phyloP scores from a whole-genome alignment of 2,888 invertebrate genomes.

The Brenthis ino region DNA sequence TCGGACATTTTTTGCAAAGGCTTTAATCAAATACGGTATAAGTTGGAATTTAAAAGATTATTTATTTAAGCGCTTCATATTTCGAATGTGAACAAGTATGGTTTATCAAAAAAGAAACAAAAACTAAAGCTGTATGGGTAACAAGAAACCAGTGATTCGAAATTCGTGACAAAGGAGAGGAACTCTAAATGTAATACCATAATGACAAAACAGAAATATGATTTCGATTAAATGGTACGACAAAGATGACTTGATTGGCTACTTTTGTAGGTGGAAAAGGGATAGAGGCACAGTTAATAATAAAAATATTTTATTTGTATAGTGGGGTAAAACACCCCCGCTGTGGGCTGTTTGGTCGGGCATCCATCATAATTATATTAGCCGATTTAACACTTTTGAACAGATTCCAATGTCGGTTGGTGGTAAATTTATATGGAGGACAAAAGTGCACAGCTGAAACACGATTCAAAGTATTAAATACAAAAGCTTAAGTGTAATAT shows the following conservation, averaged over 20 bases:
- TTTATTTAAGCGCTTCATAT: constrained; percentile 55
- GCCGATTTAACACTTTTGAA: constrained; percentile 83
- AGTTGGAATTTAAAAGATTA: constrained; percentile 30
- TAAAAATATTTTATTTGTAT: constrained; percentile 82
- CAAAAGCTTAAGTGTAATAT: constrained; percentile 14
- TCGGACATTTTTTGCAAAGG: constrained; percentile 41
- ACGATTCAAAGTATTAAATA: constrained; percentile 29
- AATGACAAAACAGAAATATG: constrained; percentile 83
- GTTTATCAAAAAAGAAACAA: constrained; percentile 65
- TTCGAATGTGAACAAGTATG: constrained; percentile 52
- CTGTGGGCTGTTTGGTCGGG: constrained; percentile 79
- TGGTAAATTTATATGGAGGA: constrained; percentile 55
- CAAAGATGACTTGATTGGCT: constrained; percentile 57
- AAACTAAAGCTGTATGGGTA: constrained; percentile 70
- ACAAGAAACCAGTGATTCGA: constrained; percentile 77
- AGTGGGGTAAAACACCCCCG: constrained; percentile 82
- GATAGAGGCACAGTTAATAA: constrained; percentile 75
- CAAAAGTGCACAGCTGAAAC: constrained; percentile 50
- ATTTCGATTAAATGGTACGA: constrained; percentile 79
- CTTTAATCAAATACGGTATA: constrained; percentile 41
- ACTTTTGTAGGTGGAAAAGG: constrained; percentile 58
- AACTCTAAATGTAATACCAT: constrained; percentile 80
- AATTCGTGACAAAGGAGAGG: constrained; percentile 78
- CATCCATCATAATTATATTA: constrained; percentile 83
- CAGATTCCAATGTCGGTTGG: constrained; percentile 73